These are phyloP conservation scores for Neopelma chrysocephalum DNA, from an alignment of 2,797 vertebrate genomes.

Conservation along the genomic window DNA sequence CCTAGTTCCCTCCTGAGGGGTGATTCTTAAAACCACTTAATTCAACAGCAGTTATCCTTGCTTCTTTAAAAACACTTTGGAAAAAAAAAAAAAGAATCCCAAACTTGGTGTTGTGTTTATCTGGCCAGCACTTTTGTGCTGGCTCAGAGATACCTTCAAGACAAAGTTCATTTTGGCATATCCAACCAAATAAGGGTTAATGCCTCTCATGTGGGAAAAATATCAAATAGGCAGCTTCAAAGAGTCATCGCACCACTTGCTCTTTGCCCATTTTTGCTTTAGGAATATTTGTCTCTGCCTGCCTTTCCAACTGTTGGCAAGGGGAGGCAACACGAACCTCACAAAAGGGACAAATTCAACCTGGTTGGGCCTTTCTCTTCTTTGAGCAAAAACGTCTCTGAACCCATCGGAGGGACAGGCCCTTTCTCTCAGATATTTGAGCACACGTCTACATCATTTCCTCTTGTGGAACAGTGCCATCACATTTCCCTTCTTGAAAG, in stretches of 20 bases:
- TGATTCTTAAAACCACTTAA: conserved; percentile 20
- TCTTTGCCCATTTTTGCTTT: neutral
- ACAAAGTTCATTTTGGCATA: neutral
- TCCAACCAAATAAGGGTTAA: neutral
- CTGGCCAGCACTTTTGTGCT: neutral
- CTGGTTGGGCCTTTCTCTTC: neutral
- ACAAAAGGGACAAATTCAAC: neutral
- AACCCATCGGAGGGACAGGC: neutral
- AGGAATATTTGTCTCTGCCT: neutral
- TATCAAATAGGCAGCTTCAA: neutral
- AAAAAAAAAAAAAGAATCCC: neutral
- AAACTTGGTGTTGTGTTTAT: neutral
- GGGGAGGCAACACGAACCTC: neutral
- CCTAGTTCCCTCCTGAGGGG: neutral
- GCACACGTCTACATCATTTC: neutral
- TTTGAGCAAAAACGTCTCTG: neutral
- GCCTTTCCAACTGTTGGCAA: neutral
- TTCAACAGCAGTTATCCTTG: conserved; percentile 1
- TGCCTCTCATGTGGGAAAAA: neutral
- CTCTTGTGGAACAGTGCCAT: neutral
- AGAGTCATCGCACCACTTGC: neutral
- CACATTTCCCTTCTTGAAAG: neutral
- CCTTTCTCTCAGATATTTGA: neutral
- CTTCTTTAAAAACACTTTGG: neutral
- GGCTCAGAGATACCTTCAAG: neutral